phyloP scores from a whole-genome alignment of 2,888 invertebrate species.

The Caenorhabditis sp. region DNA sequence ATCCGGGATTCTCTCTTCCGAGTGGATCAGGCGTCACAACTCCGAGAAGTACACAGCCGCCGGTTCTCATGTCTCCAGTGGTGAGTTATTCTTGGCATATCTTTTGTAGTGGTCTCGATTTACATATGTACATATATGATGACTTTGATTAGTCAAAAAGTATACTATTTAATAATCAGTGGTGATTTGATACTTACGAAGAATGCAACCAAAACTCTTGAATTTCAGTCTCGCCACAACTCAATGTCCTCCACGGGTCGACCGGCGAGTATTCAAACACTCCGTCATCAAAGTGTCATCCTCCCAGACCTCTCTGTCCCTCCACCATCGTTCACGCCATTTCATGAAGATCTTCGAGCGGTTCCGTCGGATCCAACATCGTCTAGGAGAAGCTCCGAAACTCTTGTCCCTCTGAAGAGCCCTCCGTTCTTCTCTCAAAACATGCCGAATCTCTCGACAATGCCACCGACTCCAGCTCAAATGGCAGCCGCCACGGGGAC shows the following conservation, averaged over 20 bases:
- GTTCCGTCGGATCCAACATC: neutral
- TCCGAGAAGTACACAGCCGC: constrained; percentile 16
- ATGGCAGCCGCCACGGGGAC: constrained; percentile 23
- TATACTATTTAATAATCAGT: neutral
- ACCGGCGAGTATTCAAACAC: constrained; percentile 52
- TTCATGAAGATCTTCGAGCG: constrained; percentile 25
- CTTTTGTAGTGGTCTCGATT: neutral
- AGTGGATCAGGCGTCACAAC: constrained; percentile 26
- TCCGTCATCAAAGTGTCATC: constrained; percentile 43
- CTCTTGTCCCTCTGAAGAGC: constrained; percentile 20
- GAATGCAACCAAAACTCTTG: neutral
- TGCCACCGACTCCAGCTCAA: constrained; percentile 12
- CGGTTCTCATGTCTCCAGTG: constrained; percentile 26
- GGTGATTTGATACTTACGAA: neutral
- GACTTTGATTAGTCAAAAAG: too few relatives aligned
- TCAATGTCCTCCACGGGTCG: constrained; percentile 36
- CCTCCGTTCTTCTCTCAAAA: constrained; percentile 31
- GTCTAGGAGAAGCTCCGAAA: constrained; percentile 41
- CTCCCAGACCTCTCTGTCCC: constrained; percentile 41
- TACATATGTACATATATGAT: neutral
- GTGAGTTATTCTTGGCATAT: constrained; percentile 1
- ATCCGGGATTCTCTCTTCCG: constrained; percentile 23
- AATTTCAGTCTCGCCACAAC: constrained; percentile 43
- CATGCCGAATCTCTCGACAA: constrained; percentile 1
- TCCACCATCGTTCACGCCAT: constrained; percentile 40